Evolutionary conservation across 2,113 vertebrate genomes (phyloP), one percentile per base, ranked within the genome.

Genomic region (Carassius carassius): DNA sequence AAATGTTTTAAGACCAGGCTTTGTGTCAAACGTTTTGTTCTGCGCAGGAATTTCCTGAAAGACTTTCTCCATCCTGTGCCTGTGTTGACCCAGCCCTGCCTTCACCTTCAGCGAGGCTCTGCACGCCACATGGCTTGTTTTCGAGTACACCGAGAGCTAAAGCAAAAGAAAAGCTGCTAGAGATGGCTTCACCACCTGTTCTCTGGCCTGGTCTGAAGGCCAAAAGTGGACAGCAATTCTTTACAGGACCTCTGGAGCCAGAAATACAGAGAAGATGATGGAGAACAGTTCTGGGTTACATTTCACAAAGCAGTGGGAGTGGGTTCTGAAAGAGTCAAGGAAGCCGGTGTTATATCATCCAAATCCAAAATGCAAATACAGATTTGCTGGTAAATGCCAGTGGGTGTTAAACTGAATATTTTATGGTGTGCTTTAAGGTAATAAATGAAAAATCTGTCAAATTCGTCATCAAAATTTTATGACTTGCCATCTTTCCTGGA

Each of bases 11-110:
- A 82, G 79, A 81, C 29, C 85, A 81, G 19, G 54, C 29, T 79
- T 85, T 82, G 47, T 76, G 47, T 60, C 70, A 78, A 87, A 49
- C 13, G 32, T 60, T 86, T 67, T 84, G 76, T 81, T 81, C 82
- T 49, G 41, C 21, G 17, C 25, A 84, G 72, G 85, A 88, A 86
- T 84, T 86, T 86, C 67, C 47, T 75, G 58, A 86, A 54, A 65
- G 49, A 11, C 23, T 74, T 29, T 82, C 19, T 70, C 21, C 23
- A 49, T 82, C 73, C 54, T 25, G 19, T 63, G 60, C n/a, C 72
- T 16, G 37, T 78, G 47, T 37, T 67, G 81, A 84, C 72, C 62
- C 16, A 67, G 25, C 25, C 83, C 25, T 29, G 65, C 29, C 7
- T 62, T 79, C 14, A 75, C 51, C 32, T 77, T 78, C 35, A 51